phyloP scores from a whole-genome alignment of 1,140 invertebrate genomes.

The Cotesia glomerata region DNA sequence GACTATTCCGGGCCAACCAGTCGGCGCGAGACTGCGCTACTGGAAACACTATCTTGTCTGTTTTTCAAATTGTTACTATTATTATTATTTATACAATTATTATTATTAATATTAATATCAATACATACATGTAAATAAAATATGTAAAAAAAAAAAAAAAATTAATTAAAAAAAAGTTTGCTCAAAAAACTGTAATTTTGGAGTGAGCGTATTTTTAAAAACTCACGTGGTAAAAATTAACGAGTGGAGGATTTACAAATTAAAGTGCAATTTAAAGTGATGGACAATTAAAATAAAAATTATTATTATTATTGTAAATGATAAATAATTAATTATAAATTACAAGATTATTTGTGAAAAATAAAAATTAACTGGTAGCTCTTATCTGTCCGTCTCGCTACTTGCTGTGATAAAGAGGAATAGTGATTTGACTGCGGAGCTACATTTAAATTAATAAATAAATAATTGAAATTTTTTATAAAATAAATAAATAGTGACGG shows the following conservation, averaged over 20 bases:
- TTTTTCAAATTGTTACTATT: conserved; percentile 24
- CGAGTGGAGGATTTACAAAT: too few species aligned
- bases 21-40: conserved; percentile 62
- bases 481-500: conserved; percentile 8
- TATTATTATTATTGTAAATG: too few species aligned
- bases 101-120: background rate
- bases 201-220: too few species aligned
- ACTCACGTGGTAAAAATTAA: too few species aligned
- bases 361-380: too few species aligned
- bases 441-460: background rate
- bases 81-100: background rate
- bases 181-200: too few species aligned
- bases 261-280: too few species aligned
- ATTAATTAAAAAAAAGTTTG: too few species aligned
- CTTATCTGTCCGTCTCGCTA: background rate
- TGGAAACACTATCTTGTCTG: conserved; percentile 46
- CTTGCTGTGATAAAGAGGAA: background rate
- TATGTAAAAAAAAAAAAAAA: too few species aligned
- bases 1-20: conserved; percentile 48
- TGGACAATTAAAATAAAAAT: too few species aligned
- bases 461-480: background rate
- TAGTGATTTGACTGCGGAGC: background rate
- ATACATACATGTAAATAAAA: background rate
- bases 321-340: too few species aligned
- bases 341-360: too few species aligned